Evolutionary conservation across 2,797 vertebrate species (phyloP).

Genomic region (Apogon talboti): DNA sequence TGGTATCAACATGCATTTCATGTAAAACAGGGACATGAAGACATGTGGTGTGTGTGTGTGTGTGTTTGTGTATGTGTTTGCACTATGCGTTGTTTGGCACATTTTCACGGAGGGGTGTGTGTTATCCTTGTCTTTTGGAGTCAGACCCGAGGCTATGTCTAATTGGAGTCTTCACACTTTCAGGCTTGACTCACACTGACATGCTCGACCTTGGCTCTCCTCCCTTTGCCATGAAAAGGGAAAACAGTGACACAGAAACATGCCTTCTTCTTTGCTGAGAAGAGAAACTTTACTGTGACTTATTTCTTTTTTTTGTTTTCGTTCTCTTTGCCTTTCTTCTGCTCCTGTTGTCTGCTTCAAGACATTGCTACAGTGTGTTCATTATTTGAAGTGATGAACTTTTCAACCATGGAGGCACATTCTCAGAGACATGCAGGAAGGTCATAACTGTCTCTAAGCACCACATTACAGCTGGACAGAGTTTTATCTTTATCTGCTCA

Average conservation of each 20-base stretch:
- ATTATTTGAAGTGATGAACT: conserved; percentile 70
- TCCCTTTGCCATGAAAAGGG: conserved; percentile 79
- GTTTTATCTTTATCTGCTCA: conserved; percentile 44
- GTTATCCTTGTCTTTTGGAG: conserved; percentile 85
- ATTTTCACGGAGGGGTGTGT: conserved; percentile 80
- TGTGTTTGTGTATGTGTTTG: conserved; percentile 62
- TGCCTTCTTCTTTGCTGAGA: conserved; percentile 69
- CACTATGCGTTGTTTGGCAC: conserved; percentile 81
- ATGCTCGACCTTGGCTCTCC: conserved; percentile 83
- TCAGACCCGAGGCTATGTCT: conserved; percentile 85
- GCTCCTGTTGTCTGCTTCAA: conserved; percentile 51
- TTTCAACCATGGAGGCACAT: conserved; percentile 69
- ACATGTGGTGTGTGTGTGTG: conserved; percentile 60
- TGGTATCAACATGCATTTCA: conserved; percentile 83
- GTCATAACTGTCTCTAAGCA: conserved; percentile 64
- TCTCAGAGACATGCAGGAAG: conserved; percentile 66
- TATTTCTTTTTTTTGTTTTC: conserved; percentile 51
- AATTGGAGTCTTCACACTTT: conserved; percentile 88
- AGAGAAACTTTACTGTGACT: conserved; percentile 71
- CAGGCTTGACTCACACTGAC: conserved; percentile 84
- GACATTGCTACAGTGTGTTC: conserved; percentile 36
- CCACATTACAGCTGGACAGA: conserved; percentile 28
- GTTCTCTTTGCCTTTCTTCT: conserved; percentile 47
- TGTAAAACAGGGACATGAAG: conserved; percentile 81
- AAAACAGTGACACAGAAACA: conserved; percentile 80